These are phyloP conservation scores for Trichopria drosophilae DNA, from an alignment of 2,888 invertebrate genomes.

Conservation along the genomic window DNA sequence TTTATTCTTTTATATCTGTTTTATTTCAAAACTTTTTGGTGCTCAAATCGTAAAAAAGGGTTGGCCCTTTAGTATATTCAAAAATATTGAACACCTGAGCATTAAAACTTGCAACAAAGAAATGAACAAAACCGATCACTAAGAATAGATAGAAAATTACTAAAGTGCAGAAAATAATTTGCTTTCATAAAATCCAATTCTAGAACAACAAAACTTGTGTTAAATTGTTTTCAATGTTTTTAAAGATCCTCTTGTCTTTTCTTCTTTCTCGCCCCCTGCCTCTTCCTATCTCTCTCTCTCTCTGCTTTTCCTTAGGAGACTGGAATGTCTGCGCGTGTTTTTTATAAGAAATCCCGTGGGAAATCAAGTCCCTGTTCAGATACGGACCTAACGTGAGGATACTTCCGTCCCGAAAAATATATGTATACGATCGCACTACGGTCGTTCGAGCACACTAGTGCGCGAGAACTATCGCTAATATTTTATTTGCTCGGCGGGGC, in stretches of 20 bases:
- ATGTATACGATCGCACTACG: constrained; percentile 18
- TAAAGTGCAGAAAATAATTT: too few species aligned
- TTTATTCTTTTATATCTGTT: too few species aligned
- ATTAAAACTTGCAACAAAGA: too few species aligned
- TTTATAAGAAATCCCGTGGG: constrained; percentile 48
- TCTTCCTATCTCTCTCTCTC: background rate
- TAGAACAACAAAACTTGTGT: too few species aligned
- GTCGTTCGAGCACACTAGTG: constrained; percentile 23
- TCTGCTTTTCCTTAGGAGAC: constrained; percentile 3
- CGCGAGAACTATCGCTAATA: constrained; percentile 44
- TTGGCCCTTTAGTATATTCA: too few species aligned
- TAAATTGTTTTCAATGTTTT: background rate
- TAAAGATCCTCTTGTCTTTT: background rate
- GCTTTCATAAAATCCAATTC: too few species aligned
- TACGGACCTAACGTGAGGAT: background rate
- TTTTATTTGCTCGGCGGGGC: constrained; percentile 42
- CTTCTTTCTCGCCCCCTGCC: background rate
- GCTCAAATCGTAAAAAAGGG: too few species aligned
- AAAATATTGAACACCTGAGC: too few species aligned
- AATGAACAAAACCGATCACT: too few species aligned
- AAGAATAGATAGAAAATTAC: too few species aligned
- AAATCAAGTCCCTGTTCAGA: constrained; percentile 47
- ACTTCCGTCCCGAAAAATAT: constrained; percentile 12
- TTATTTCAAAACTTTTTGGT: too few species aligned
- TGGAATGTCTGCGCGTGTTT: constrained; percentile 23